Evolutionary conservation across 2,113 vertebrate species (phyloP), one percentile per base, ranked within the genome.

Genomic region (Oceanites oceanicus): DNA sequence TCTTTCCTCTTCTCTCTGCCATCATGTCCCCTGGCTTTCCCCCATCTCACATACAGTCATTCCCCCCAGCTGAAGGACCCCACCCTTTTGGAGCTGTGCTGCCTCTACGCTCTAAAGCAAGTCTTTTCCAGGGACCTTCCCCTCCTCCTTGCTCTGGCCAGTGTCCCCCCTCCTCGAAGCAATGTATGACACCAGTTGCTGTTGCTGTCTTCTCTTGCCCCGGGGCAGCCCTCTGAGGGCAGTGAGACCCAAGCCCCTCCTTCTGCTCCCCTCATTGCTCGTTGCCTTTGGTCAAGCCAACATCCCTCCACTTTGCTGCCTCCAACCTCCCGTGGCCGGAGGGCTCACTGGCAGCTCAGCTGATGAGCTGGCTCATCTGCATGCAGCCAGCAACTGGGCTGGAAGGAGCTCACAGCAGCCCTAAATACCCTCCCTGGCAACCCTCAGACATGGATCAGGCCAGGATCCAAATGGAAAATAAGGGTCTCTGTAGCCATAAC

Each of bases 401-500:
- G 95, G 94, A 97, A 97, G 96, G 55, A 95, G 84, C 84, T 94
- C 84, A 76, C 20, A 6, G 79, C 92, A 94, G 94, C 73, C 94
- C 94, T 94, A 96, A 95, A 96, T 93, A 92, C 83, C 92, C 96
- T 95, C 86, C 83, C 94, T 89, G 89, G 94, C 77, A 97, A 82
- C 47, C 50, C 87, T 94, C 62, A 86, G 81, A 92, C 91, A 74
- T 6, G 27, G 90, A 86, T 97, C 77, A 79, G 77, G 91, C 67
- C 25, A 38, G 65, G 32, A 88, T 94, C 83, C 86, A 92, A 92
- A n/a, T 13, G 13, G 68, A 96, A 97, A 89, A 96, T 49, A 75
- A 76, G 91, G 92, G 92, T 95, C 80, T 89, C 73, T 55, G 21
- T 63, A 82, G 92, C 79, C 53, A 63, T 74, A 84, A 83, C 66